Conservation (phyloP, 53 echinoderm and acorn worm genomes). For the Zoroaster sp. region DNA sequence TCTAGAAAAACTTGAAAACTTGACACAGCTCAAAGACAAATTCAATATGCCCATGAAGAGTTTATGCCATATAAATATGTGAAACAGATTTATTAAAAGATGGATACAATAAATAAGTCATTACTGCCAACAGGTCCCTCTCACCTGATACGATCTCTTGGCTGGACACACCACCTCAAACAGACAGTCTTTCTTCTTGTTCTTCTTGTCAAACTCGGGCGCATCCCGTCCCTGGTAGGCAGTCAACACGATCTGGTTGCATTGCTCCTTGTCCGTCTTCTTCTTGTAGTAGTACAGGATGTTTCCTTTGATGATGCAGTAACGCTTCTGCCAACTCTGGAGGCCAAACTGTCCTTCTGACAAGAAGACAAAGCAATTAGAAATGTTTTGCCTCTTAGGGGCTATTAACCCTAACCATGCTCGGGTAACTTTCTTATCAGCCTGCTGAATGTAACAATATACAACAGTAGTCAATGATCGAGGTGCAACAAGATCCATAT, state of each 20-base stretch:
- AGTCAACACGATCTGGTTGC: slow-evolving; percentile 74
- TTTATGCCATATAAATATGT: too few species aligned
- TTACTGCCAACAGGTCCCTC: too few species aligned
- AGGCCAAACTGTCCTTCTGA: slow-evolving; percentile 89
- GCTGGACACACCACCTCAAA: slow-evolving; percentile 88
- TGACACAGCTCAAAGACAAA: too few species aligned
- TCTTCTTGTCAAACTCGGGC: slow-evolving; percentile 79
- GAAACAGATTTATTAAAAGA: not conserved
- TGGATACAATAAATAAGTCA: not conserved
- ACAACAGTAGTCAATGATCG: too few species aligned
- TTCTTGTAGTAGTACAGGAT: slow-evolving; percentile 95
- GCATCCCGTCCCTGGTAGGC: slow-evolving; percentile 81
- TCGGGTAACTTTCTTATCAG: too few species aligned
- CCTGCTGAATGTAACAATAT: too few species aligned
- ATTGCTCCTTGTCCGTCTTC: slow-evolving; percentile 81
- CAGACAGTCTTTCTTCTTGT: slow-evolving; percentile 78
- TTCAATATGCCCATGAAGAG: too few species aligned
- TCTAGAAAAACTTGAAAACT: too few species aligned
- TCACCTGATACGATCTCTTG: slow-evolving; percentile 88
- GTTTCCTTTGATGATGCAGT: slow-evolving; percentile 94
- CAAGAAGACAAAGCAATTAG: not conserved
- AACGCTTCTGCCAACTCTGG: slow-evolving; percentile 85
- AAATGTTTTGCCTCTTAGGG: not conserved
- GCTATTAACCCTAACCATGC: too few species aligned
- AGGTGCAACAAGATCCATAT: too few species aligned